Percentiles rank a stretch among this genome's conserved stretches.
phyloP scores from a whole-genome alignment of 2,797 vertebrate species.

The Chelidonichthys spinosus region DNA sequence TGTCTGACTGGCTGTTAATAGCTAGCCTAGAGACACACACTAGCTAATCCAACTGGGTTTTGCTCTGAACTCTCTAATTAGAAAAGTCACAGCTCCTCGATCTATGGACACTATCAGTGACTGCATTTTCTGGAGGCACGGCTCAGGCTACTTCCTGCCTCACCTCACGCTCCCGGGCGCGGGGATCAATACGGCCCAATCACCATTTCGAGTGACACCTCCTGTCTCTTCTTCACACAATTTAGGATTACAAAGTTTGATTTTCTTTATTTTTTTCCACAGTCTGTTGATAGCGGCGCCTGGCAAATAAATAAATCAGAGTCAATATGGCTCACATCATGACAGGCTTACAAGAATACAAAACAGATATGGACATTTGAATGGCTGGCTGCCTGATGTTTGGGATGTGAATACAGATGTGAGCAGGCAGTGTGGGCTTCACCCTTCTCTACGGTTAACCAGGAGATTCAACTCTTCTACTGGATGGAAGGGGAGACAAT shows the following conservation, averaged over 20 bases:
- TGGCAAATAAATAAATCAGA: constrained; percentile 47
- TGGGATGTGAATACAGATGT: constrained; percentile 14
- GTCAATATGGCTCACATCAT: constrained; percentile 50
- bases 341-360: constrained; percentile 53
- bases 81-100: constrained; percentile 73
- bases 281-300: constrained; percentile 42
- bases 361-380: constrained; percentile 48
- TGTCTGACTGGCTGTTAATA: constrained; percentile 75
- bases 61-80: constrained; percentile 81
- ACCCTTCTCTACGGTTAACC: constrained; percentile 30
- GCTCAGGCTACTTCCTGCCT: constrained; percentile 61
- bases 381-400: constrained; percentile 40
- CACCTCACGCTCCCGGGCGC: constrained; percentile 53
- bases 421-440: constrained; percentile 12
- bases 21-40: constrained; percentile 72
- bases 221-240: constrained; percentile 52
- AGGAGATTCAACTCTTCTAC: constrained; percentile 39
- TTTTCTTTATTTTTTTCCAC: constrained; percentile 58
- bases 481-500: constrained; percentile 33
- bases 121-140: constrained; percentile 60
- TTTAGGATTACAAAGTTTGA: constrained; percentile 60
- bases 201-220: constrained; percentile 55
- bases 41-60: constrained; percentile 77
- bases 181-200: constrained; percentile 62
- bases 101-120: constrained; percentile 73